Conservation (phyloP, 64 coral and sea anemone species). For the Catalaphyllia jardinei region DNA sequence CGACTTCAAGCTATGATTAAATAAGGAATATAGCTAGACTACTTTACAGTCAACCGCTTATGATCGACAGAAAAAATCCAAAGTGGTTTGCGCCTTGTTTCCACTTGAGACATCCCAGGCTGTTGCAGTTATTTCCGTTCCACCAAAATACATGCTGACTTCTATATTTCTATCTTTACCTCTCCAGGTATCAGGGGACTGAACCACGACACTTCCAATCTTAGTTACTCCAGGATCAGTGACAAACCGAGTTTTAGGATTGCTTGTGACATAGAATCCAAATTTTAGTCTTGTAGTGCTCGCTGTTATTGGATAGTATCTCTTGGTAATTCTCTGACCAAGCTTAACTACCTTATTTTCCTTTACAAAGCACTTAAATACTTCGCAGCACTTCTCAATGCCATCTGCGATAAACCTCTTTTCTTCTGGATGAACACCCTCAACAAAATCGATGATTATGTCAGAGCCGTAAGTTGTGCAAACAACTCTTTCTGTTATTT, state of each 20-base stretch:
- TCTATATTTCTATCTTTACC: not conserved
- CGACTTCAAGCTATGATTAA: no score
- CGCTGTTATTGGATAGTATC: fast-evolving
- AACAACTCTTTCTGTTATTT: not conserved
- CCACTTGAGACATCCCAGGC: no score
- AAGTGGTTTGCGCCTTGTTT: no score
- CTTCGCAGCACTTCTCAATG: not conserved
- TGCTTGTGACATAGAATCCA: not conserved
- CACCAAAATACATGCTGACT: no score
- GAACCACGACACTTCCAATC: not conserved
- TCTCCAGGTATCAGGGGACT: not conserved
- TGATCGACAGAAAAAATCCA: not conserved
- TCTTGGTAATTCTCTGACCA: not conserved
- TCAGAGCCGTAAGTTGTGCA: not conserved
- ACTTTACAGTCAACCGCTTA: not conserved
- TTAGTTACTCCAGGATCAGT: not conserved
- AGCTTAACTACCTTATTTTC: not conserved
- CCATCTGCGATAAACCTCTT: not conserved
- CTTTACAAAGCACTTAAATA: not conserved
- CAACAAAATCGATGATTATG: not conserved
- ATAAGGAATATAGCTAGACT: no score
- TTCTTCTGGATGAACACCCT: not conserved
- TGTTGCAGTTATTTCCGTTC: no score
- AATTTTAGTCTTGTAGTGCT: not conserved
- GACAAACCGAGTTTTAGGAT: not conserved